Evolutionary conservation across 35 echinoderm and acorn worm species (phyloP).

Genomic region (Acanthaster planci): DNA sequence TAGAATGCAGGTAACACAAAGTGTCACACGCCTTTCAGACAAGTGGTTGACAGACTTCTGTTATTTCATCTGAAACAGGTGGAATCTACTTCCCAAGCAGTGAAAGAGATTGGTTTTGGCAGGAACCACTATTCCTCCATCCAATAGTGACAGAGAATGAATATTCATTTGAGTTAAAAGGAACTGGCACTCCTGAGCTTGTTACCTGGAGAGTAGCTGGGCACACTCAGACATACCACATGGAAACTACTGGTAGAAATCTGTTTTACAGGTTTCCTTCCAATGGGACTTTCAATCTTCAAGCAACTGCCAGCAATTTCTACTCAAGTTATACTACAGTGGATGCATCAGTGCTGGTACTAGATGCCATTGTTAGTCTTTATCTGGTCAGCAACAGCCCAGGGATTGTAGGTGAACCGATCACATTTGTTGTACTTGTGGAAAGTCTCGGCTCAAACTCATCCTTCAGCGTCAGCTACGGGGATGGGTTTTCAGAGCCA

Average conservation of each 20-base stretch:
- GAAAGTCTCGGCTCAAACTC: conserved; percentile 55
- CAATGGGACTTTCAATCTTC: not conserved
- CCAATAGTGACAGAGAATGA: not conserved
- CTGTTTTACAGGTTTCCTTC: conserved; percentile 28
- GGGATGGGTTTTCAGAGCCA: conserved; percentile 47
- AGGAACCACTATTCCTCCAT: not conserved
- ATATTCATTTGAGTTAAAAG: conserved; percentile 1
- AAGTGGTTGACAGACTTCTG: not conserved
- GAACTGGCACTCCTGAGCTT: conserved; percentile 37
- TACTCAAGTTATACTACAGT: not conserved
- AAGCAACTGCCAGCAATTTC: conserved; percentile 30
- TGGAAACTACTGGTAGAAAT: conserved; percentile 33
- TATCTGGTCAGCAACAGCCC: conserved; percentile 85
- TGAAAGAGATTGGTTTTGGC: not conserved
- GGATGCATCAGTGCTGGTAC: not conserved
- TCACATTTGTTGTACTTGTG: conserved; percentile 73
- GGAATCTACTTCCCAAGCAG: not conserved
- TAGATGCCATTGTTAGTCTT: conserved; percentile 61
- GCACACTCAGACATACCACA: not conserved
- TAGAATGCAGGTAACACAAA: no score
- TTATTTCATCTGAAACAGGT: not conserved
- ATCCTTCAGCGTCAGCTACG: conserved; percentile 46
- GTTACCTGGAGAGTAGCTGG: conserved; percentile 47
- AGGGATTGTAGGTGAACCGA: conserved; percentile 23
- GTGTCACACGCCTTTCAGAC: no score